Base-by-base conservation (phyloP, 2,888 invertebrate species). In the Electrophaes corylata region DNA sequence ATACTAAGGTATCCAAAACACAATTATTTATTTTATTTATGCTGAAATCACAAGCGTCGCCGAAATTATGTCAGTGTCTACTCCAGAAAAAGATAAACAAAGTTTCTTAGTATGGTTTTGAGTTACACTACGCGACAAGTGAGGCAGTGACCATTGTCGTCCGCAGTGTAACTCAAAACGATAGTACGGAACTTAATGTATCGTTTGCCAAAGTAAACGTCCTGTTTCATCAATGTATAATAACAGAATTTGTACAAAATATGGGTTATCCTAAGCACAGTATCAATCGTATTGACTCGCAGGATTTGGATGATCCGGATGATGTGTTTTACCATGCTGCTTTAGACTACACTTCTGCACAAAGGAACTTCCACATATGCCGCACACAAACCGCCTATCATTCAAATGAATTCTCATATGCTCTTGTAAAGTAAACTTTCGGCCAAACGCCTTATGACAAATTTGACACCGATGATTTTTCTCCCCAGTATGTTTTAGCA, bases 341-440 rank as follows among this genome's bases (percentile, higher is more conserved):
- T 61, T 84, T 6, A 64, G 31, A 70, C 48, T 87, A 83, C 41
- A 80, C 73, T 33, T 78, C 72, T 3, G 85, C 82, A 26, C 80
- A 57, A 89, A 91, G 0, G 82, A 76, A 63, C 84, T 86, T 0
- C 78, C 71, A 52, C 79, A 79, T n/a, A 67, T 62, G 3, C 26
- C 29, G 45, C 78, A 80, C 19, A 70, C 71, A 23, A 73, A 76
- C 5, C 62, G 60, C 29, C 41, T 61, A 11, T 64, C 64, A 23
- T 60, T 47, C n/a, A 49, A 50, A 31, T 64, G 64, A 18, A 61
- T 60, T 12, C 56, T 44, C 64, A 60, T 56, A 19, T 64, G 64
- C 18, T 50, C 44, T 1, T 1, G 40, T 16, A 77, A 51, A 0
- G 71, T 69, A 4, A 60, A 66, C 47, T 61, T 69, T 20, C 72